Evolutionary conservation across 2,797 vertebrate species (phyloP), one percentile per base, ranked within the genome.

Genomic region (Danio kyathit): DNA sequence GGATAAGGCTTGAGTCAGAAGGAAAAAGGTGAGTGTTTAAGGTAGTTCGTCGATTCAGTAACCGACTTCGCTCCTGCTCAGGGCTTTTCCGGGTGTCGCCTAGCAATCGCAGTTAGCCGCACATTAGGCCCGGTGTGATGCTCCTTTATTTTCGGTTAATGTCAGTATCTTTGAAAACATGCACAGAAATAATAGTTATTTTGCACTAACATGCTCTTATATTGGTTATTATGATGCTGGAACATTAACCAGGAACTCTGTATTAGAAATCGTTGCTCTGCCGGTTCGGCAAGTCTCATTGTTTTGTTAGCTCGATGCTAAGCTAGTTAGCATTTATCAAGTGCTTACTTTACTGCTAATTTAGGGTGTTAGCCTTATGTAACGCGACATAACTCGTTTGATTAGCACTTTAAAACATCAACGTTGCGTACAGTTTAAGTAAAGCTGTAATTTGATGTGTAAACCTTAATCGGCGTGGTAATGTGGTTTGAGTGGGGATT

Each of bases 11-110:
- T 78, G 82, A 77, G 73, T n/a, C 8, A 48, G 79, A 52, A 78
- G 73, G 65, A 44, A 54, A 52, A 56, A 74, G 75, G 88, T 89
- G 82, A 88, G 88, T 88, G 85, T 84, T 66, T 82, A 16, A 79
- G 66, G 46, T 38, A 38, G 71, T 38, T 17, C 61, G 14, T 65
- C 46, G 2, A 19, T 54, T 49, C 63, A 12, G 16, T 65, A 40
- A 49, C 57, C 8, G n/a, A 67, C 29, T 63, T 60, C 59, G 60
- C 52, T 66, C 48, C 19, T 74, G 41, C 65, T 86, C 60, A 46
- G 46, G 82, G 80, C 82, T 88, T 87, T 90, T 84, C 84, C 82
- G 81, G 85, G 73, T 80, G 84, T 75, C 82, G 84, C 64, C 83
- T 83, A 82, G 85, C 86, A 71, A 51, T 43, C 67, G 40, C 59